phyloP scores from a whole-genome alignment of 2,888 invertebrate species.

The Tridacna gigas region DNA sequence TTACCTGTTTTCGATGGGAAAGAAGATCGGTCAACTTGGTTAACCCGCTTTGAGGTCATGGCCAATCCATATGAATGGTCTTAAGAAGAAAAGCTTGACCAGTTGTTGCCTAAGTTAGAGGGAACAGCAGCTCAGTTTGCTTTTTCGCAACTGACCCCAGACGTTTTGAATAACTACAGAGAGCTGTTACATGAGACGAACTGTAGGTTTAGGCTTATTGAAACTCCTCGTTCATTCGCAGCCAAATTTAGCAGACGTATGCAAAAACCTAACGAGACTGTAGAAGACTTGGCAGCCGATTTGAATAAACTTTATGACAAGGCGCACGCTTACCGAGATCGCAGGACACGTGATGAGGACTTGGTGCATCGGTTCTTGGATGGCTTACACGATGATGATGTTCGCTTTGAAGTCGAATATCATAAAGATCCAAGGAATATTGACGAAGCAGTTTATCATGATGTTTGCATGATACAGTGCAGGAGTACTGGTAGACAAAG shows the following conservation, averaged over 20 bases:
- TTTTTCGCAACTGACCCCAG: neutral
- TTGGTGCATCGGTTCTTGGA: slow-evolving; percentile 31
- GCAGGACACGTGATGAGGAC: slow-evolving; percentile 42
- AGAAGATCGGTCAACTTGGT: neutral
- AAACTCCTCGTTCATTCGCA: neutral
- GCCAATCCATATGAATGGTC: neutral
- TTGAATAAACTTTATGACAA: slow-evolving; percentile 53
- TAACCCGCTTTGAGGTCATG: neutral
- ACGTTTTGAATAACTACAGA: neutral
- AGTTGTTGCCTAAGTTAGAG: slow-evolving; percentile 23
- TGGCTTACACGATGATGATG: no score
- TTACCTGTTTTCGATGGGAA: neutral
- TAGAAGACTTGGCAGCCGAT: slow-evolving; percentile 53
- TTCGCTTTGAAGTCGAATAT: slow-evolving; percentile 38
- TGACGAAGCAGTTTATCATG: slow-evolving; percentile 38
- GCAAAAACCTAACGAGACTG: slow-evolving; percentile 32
- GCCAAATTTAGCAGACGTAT: slow-evolving; percentile 35
- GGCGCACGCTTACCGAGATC: slow-evolving; percentile 43
- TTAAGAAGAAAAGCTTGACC: slow-evolving; percentile 15
- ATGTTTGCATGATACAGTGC: no score
- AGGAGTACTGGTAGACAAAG: no score
- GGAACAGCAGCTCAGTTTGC: neutral
- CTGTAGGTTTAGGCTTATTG: slow-evolving; percentile 20
- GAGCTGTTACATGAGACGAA: neutral
- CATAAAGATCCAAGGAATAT: slow-evolving; percentile 34